Evolutionary conservation across 2,113 vertebrate species (phyloP), one percentile per base, ranked within the genome.

Genomic region (Telmatochromis sp.): DNA sequence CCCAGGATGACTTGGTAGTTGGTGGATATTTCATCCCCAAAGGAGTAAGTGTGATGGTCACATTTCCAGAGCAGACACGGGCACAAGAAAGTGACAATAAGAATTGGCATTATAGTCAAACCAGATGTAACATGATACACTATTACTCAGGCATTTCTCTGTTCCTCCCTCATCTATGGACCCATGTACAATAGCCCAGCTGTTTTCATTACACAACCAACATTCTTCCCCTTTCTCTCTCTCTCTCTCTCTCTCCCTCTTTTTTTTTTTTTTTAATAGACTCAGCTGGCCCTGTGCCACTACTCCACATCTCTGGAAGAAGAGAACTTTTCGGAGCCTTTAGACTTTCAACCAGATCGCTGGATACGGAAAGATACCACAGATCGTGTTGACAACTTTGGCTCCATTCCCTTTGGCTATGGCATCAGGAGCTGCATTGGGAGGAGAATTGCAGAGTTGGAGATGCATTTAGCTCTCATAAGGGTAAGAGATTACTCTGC

Each of bases 1-100:
- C 97, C 23, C 98, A 98, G 86, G 97, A 98, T 91, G 98, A 99
- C 92, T 88, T 98, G 93, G 93, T 98, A 6, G 31, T 99, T 82
- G 98, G 97, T 60, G 98, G 97, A 85, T 98, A 98, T 95, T 96
- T 98, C 54, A 98, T 98, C 89, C 98, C 98, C 90, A 98, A 97
- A 97, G 98, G 98, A 96, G 98, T 99, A 96, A 95, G 97, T 35
- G 19, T 65, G 9, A 87, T 65, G n/a, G 50, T 80, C 21, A 57
- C 51, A 54, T 47, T 82, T 81, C 42, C 37, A 33, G 3, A 37
- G 68, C 84, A 60, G 87, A 81, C 87, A 82, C 84, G 47, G 90
- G 78, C 57, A 68, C 31, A 21, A 87, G 73, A 87, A 89, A 83
- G 31, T 33, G 35, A 82, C 50, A 19, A 9, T 54, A 26, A 33